Percentiles rank a stretch among this genome's conserved stretches.
Conservation (phyloP, 2,797 vertebrate genomes). For the Crypturellus tataupa region DNA sequence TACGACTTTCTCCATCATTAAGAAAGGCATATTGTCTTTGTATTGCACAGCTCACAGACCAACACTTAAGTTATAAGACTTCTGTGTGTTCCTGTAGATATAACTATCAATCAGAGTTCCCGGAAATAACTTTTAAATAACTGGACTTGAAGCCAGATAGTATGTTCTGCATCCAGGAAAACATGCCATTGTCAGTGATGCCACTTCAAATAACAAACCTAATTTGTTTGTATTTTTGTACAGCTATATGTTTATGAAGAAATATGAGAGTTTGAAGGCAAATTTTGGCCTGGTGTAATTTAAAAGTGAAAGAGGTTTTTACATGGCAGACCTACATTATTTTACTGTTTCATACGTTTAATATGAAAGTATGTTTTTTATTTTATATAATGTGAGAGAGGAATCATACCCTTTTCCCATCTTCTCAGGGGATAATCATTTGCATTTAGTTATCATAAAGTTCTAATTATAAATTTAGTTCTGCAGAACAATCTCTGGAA, state of each 20-base stretch:
- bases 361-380: neutral
- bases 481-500: neutral
- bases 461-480: neutral
- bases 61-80: neutral
- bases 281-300: neutral
- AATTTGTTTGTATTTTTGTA: neutral
- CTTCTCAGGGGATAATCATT: neutral
- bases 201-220: neutral
- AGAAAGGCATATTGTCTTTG: neutral
- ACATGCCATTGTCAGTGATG: neutral
- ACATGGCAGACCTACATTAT: neutral
- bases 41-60: fast-evolving
- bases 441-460: neutral
- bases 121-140: neutral
- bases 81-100: neutral
- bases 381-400: neutral
- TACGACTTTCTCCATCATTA: neutral
- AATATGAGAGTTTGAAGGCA: neutral
- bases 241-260: neutral
- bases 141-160: neutral
- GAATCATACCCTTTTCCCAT: neutral
- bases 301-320: neutral
- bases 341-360: neutral
- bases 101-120: neutral
- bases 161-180: neutral